phyloP scores from a whole-genome alignment of 2,888 invertebrate species.

The Lacanobia oleracea region DNA sequence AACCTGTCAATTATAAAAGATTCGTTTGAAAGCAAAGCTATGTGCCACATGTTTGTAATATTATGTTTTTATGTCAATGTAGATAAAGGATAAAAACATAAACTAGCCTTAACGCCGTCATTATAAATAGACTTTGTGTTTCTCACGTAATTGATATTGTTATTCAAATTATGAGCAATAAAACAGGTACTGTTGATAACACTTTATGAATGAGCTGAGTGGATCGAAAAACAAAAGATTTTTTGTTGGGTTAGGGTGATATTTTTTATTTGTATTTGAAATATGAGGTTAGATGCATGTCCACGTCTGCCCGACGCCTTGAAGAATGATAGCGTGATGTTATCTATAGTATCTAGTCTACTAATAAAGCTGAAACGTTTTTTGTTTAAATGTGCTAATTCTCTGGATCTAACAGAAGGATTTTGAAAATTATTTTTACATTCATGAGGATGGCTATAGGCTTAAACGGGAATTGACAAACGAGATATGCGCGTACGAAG shows the following conservation, averaged over 20 bases:
- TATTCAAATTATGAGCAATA: slow-evolving; percentile 45
- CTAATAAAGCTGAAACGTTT: too few relatives aligned
- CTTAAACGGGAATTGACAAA: too few relatives aligned
- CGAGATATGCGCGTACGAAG: too few relatives aligned
- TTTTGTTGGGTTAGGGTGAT: neutral
- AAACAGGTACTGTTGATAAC: slow-evolving; percentile 52
- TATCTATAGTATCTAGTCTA: too few relatives aligned
- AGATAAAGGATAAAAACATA: slow-evolving; percentile 21
- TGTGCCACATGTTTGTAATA: neutral
- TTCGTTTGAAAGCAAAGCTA: neutral
- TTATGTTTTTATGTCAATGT: neutral
- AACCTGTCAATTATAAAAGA: neutral
- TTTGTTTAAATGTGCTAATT: too few relatives aligned
- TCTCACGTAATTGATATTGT: slow-evolving; percentile 61
- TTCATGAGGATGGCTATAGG: too few relatives aligned
- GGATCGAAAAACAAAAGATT: slow-evolving; percentile 19
- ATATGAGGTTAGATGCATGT: too few relatives aligned
- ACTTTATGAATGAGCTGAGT: slow-evolving; percentile 21
- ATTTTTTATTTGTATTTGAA: too few relatives aligned
- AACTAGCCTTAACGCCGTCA: slow-evolving; percentile 11
- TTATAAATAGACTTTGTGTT: slow-evolving; percentile 41
- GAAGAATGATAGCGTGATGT: too few relatives aligned
- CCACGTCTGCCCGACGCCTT: too few relatives aligned
- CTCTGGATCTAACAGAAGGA: too few relatives aligned
- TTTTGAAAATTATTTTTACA: too few relatives aligned